Conservation (phyloP, 1,140 invertebrate species). For the Heliconius melpomene region DNA sequence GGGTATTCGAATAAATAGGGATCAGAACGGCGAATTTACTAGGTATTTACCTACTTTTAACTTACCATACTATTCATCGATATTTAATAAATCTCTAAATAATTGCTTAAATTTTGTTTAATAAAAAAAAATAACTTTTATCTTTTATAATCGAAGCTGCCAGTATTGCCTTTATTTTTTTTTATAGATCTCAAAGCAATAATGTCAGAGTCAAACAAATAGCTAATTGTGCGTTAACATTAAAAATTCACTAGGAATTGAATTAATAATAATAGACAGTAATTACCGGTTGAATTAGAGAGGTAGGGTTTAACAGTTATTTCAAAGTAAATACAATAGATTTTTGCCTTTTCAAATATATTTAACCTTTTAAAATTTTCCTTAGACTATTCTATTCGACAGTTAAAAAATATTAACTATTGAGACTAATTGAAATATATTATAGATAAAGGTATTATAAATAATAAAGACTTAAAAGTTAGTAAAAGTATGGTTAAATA, state of each 20-base stretch:
- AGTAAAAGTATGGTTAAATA: not conserved
- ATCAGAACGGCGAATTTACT: slow-evolving; percentile 55
- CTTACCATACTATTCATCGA: slow-evolving; percentile 35
- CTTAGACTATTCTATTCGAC: not conserved
- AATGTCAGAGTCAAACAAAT: slow-evolving; percentile 15
- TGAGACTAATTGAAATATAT: not conserved
- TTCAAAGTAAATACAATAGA: not conserved
- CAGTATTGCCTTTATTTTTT: slow-evolving; percentile 27
- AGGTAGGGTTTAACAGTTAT: not conserved
- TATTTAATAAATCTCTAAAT: not conserved
- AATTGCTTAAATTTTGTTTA: not conserved
- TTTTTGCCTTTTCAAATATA: not conserved
- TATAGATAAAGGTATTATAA: not conserved
- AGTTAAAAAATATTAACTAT: not conserved
- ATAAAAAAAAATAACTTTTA: not conserved
- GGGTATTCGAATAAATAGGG: slow-evolving; percentile 46
- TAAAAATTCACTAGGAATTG: slow-evolving; percentile 1
- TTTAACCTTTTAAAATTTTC: not conserved
- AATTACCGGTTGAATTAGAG: not conserved
- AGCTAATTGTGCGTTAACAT: not conserved
- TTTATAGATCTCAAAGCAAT: slow-evolving; percentile 18
- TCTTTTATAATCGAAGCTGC: slow-evolving; percentile 17
- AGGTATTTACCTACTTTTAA: slow-evolving; percentile 41
- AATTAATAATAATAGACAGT: slow-evolving; percentile 8
- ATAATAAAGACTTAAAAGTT: not conserved